Conservation (phyloP, 2,888 invertebrate genomes). For the Rhamnusium bicolor region DNA sequence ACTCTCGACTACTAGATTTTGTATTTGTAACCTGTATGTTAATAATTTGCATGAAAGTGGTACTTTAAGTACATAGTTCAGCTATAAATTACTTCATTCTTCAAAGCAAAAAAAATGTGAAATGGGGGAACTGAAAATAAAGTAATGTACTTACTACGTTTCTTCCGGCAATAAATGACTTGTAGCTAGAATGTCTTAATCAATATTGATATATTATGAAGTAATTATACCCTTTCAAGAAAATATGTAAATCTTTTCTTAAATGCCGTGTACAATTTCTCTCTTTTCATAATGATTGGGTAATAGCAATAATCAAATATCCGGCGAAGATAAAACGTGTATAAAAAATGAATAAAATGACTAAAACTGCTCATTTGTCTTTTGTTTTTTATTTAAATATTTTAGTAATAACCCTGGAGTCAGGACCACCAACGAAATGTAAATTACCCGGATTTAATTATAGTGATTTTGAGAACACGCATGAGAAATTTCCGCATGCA, state of each 20-base stretch:
- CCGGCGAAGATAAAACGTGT: neutral
- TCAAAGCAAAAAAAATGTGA: too few species aligned
- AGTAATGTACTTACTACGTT: too few species aligned
- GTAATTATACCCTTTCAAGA: neutral
- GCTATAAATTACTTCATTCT: neutral
- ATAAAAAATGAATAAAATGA: neutral
- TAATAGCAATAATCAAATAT: neutral
- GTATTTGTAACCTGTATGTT: too few species aligned
- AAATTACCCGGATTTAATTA: conserved; percentile 3
- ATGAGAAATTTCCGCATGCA: neutral
- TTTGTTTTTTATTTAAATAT: neutral
- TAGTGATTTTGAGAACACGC: conserved; percentile 5
- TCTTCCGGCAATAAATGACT: neutral
- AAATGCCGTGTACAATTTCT: neutral
- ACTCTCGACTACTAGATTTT: too few species aligned
- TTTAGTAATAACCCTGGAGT: conserved; percentile 1
- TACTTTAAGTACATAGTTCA: neutral
- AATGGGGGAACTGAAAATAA: neutral
- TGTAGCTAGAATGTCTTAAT: neutral
- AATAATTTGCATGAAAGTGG: too few species aligned
- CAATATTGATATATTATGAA: neutral
- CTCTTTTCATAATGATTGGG: neutral
- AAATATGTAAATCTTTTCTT: neutral
- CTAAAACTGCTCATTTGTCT: neutral
- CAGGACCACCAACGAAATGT: conserved; percentile 23